A percentile compares a stretch with the other conserved stretches of the same genome.
Conservation (phyloP, 2,797 vertebrate genomes). For the Danio choprae region DNA sequence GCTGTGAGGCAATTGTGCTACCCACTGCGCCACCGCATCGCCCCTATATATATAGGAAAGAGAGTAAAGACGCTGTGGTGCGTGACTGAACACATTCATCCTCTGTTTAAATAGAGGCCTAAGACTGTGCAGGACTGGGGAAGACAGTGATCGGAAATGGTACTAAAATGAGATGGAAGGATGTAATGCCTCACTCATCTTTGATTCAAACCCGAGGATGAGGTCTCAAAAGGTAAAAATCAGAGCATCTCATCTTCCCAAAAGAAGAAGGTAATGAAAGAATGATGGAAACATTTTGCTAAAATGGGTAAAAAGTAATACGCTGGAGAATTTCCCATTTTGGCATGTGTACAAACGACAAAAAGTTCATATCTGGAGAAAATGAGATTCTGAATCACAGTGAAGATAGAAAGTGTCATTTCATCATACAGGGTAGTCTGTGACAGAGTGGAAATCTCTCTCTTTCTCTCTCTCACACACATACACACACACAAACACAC, state of each 20-base stretch:
- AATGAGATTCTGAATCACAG: slow-evolving; percentile 40
- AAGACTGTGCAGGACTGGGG: neutral
- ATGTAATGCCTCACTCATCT: neutral
- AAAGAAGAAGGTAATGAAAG: slow-evolving; percentile 31
- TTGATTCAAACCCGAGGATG: neutral
- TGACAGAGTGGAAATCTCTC: slow-evolving; percentile 40
- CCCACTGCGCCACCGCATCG: too few relatives aligned
- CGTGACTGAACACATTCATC: slow-evolving; percentile 22
- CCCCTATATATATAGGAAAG: too few relatives aligned
- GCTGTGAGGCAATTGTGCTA: too few relatives aligned
- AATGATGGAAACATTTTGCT: slow-evolving; percentile 46
- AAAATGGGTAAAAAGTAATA: slow-evolving; percentile 47
- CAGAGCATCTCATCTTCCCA: neutral
- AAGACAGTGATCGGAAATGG: neutral
- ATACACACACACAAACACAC: slow-evolving; percentile 2
- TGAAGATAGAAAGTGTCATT: slow-evolving; percentile 43
- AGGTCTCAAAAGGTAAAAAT: slow-evolving; percentile 18
- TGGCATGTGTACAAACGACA: neutral
- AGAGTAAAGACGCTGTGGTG: slow-evolving; percentile 17
- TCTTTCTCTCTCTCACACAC: neutral
- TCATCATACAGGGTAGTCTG: slow-evolving; percentile 17
- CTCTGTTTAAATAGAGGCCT: slow-evolving; percentile 7
- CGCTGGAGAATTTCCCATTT: slow-evolving; percentile 21
- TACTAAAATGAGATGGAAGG: slow-evolving; percentile 17
- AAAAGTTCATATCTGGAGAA: slow-evolving; percentile 48